Conservation (phyloP, 2,797 vertebrate genomes). For the Esox masquinongy region DNA sequence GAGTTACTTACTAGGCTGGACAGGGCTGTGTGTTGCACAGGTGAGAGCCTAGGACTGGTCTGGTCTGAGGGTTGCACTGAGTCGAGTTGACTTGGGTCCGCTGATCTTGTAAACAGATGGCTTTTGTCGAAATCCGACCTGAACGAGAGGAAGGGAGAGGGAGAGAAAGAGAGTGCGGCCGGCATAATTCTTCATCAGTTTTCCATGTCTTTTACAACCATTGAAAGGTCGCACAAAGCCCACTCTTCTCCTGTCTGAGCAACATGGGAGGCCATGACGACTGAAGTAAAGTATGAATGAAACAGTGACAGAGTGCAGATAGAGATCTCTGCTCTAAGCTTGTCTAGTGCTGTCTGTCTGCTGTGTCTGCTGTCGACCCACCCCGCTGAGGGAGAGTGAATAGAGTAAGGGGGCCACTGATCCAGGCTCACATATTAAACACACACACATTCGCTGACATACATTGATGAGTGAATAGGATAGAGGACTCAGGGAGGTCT, state of each 20-base stretch:
- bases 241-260: slow-evolving; percentile 27
- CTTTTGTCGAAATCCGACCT: slow-evolving; percentile 89
- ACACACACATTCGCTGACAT: slow-evolving; percentile 16
- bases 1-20: slow-evolving; percentile 82
- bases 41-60: slow-evolving; percentile 82
- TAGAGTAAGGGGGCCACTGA: background rate
- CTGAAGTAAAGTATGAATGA: slow-evolving; percentile 34
- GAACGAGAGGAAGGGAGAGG: slow-evolving; percentile 19
- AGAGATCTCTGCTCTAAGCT: slow-evolving; percentile 34
- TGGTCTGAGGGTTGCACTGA: slow-evolving; percentile 80
- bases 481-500: slow-evolving; percentile 5
- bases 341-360: slow-evolving; percentile 29
- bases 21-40: slow-evolving; percentile 91
- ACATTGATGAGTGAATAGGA: slow-evolving; percentile 24
- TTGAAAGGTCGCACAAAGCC: slow-evolving; percentile 12
- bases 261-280: slow-evolving; percentile 21
- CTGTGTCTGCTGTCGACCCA: slow-evolving; percentile 5
- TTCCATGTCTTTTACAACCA: background rate
- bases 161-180: background rate
- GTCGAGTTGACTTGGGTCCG: slow-evolving; percentile 85
- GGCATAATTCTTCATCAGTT: background rate
- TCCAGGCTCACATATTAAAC: background rate
- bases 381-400: background rate
- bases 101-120: slow-evolving; percentile 90
- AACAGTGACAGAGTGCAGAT: slow-evolving; percentile 33